Base-by-base conservation (phyloP, 2,113 vertebrate genomes). In the Neomonachus schauinslandi region DNA sequence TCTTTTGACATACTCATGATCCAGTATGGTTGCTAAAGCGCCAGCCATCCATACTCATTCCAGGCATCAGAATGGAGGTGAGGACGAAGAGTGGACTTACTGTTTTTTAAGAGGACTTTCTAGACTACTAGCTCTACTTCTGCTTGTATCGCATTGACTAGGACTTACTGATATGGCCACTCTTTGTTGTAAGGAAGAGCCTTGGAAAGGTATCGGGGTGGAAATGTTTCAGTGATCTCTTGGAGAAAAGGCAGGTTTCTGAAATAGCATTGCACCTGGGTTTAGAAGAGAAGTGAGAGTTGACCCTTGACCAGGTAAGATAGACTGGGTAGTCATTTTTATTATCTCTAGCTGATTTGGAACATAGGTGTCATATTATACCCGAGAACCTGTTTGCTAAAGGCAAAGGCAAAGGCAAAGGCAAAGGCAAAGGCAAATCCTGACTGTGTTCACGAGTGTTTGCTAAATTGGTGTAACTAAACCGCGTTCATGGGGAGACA, bases 401-500 rank as follows among this genome's bases (percentile, higher is more conserved):
- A 21, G 46, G 49, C 18, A 57, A 83, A 90, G 39, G 39, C 33
- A 12, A 83, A 90, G 39, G 39, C 33, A 12, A 21, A 28, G 46
- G 49, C 18, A 57, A 83, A 90, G 39, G 39, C 33, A 12, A 83
- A 90, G 39, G 39, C 33, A 12, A 21, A 28, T 55, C 93, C 36
- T 46, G 49, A 46, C 46, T 59, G 5, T 74, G 2, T 19, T 61
- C 4, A 7, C 39, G 55, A 42, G 21, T 10, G 2, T 59, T 49
- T 51, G 80, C 51, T 31, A 18, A 51, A 19, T 2, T 16, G 26
- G 28, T 49, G 1, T 22, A 21, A 31, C 4, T 42, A 19, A 53
- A 9, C 10, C 7, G 2, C 57, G 1, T 1, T 2, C 5, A 0
- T 31, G 49, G 21, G 31, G 74, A n/a, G 42, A 18, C 53, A 6